Percentiles rank a stretch among this genome's conserved stretches.
phyloP scores from a whole-genome alignment of 2,113 vertebrate genomes.

The Rousettus leschenaultii region DNA sequence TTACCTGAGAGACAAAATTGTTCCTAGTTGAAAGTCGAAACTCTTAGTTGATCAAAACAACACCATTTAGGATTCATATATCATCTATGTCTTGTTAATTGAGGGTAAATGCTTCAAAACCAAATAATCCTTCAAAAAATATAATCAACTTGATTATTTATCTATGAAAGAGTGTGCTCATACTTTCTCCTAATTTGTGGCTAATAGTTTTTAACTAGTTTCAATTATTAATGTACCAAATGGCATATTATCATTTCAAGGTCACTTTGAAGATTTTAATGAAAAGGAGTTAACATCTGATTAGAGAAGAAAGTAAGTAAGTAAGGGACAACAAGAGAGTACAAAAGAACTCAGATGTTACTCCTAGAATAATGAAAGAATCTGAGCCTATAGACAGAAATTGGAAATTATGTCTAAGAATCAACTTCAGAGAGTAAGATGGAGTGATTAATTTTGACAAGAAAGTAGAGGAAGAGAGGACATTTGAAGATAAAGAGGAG shows the following conservation, averaged over 20 bases:
- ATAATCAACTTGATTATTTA: neutral
- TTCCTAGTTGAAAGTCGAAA: neutral
- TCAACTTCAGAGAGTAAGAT: neutral
- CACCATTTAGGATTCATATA: neutral
- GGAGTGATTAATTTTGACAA: neutral
- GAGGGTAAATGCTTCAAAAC: neutral
- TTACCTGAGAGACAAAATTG: neutral
- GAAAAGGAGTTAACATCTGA: neutral
- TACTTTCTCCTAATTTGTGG: neutral
- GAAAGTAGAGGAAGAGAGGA: neutral
- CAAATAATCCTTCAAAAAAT: neutral
- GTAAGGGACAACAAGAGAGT: neutral
- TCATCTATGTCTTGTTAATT: neutral
- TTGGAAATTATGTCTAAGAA: neutral
- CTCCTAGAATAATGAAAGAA: neutral
- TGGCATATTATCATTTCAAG: neutral
- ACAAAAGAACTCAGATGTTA: neutral
- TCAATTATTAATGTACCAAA: neutral
- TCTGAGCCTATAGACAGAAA: neutral
- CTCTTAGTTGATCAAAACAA: neutral
- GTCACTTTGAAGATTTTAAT: neutral
- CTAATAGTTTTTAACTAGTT: neutral
- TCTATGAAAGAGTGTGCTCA: neutral
- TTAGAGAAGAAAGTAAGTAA: neutral
- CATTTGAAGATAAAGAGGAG: neutral